A percentile compares a stretch with the other conserved stretches of the same genome.
phyloP scores from a whole-genome alignment of 1,140 invertebrate species.

The Olivierus martensii region DNA sequence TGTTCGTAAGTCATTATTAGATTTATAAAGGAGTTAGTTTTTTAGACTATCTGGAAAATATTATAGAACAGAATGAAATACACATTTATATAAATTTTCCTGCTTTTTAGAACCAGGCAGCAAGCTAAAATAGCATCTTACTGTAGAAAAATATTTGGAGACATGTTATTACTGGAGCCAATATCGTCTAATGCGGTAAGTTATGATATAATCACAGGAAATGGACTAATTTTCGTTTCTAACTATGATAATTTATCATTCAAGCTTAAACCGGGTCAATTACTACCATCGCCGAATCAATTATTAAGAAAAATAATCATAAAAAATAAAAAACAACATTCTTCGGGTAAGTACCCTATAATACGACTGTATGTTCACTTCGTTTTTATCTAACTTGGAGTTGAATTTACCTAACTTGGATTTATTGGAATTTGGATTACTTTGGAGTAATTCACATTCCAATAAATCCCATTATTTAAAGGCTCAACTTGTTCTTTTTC shows the following conservation, averaged over 20 bases:
- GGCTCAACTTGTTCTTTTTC: neutral
- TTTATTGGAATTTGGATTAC: neutral
- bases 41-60: neutral
- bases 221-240: neutral
- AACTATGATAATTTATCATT: neutral
- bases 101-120: constrained; percentile 47
- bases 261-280: constrained; percentile 49
- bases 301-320: constrained; percentile 88
- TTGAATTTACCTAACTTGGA: neutral
- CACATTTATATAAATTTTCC: neutral
- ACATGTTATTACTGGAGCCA: constrained; percentile 79
- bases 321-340: constrained; percentile 96
- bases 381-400: neutral
- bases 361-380: neutral
- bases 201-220: too few relatives aligned
- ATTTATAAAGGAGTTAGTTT: neutral
- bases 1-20: constrained; percentile 38
- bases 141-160: constrained; percentile 87
- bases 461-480: neutral
- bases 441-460: neutral
- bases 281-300: constrained; percentile 70
- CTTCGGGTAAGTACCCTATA: constrained; percentile 23
- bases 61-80: neutral
- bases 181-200: constrained; percentile 57
- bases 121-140: constrained; percentile 94